phyloP scores from a whole-genome alignment of 2,113 vertebrate species.

The Connochaetes taurinus region DNA sequence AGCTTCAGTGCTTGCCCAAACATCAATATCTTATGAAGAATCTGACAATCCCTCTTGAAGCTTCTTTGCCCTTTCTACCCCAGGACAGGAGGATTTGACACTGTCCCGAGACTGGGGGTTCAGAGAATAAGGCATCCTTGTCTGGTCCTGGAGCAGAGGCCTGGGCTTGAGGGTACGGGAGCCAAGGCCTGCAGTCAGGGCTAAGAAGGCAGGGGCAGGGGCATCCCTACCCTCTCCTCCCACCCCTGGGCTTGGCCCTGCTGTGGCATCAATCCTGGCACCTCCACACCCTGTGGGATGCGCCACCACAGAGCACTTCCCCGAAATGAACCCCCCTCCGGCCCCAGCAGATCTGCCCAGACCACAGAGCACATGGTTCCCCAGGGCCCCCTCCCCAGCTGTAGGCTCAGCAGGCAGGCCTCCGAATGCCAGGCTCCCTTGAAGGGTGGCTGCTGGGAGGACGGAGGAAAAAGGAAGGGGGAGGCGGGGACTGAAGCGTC shows the following conservation, averaged over 20 bases:
- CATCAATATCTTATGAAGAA: not conserved
- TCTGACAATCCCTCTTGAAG: not conserved
- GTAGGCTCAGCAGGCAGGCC: conserved; percentile 54
- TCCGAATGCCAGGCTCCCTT: conserved; percentile 59
- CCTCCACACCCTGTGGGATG: conserved; percentile 52
- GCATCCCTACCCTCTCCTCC: not conserved
- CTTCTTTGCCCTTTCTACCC: not conserved
- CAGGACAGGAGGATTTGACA: not conserved
- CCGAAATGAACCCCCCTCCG: conserved; percentile 50
- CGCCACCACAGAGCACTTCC: conserved; percentile 61
- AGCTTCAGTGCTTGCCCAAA: not conserved
- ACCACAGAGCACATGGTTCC: conserved; percentile 69
- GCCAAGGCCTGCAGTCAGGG: not conserved
- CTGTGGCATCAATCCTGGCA: conserved; percentile 50
- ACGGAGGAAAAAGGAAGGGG: not conserved
- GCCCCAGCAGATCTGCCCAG: conserved; percentile 56
- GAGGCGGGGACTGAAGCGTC: conserved; percentile 39
- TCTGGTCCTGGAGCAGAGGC: not conserved
- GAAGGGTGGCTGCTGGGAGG: conserved; percentile 37
- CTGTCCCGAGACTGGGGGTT: not conserved
- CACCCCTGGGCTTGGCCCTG: not conserved
- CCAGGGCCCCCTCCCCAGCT: conserved; percentile 64
- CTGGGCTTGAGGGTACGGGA: not conserved
- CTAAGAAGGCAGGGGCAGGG: not conserved
- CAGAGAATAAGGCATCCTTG: not conserved